Base-by-base conservation (phyloP, 2,888 invertebrate species). In the Operophtera brumata region DNA sequence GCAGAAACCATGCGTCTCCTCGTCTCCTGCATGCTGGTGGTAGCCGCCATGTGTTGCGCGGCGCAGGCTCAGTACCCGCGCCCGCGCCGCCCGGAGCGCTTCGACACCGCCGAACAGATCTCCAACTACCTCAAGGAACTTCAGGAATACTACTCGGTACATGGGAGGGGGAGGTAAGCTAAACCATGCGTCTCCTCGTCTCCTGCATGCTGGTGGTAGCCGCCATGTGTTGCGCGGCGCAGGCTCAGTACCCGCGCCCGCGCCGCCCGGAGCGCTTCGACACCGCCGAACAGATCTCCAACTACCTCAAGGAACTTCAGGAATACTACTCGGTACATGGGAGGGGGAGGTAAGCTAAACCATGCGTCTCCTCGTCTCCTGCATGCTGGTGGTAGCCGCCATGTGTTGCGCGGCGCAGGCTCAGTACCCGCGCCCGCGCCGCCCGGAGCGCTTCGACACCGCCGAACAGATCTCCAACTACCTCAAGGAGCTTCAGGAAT, bases 271-370 rank as follows among this genome's bases (percentile, higher is more conserved):
- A 90, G 64, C 81, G 87, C 40, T 83, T 90, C 64, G 86, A 89
- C 69, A 86, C 84, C 0, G 85, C 87, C 0, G 87, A 90, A 36
- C 88, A 89, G 57, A 82, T 88, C 40, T 83, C 85, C 53, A 87
- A 87, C 75, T 90, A 90, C 42, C 56, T 90, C 36, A 87, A 87
- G 58, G 89, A 89, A 47, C 61, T 90, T 9, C 89, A 89, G 48
- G 90, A 88, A 35, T 90, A 86, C 34, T 90, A 90, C 53, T 86
- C 86, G 0, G 88, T 89, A 0, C 88, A 89, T 57, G 90, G 90
- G 1, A 65, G 90, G 59, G 90, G 90, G 63, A 79, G 90, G 90
- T 89, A 28, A 2, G 37, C 6, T 34, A 72, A 76, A 73, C 48
- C 48, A 89, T 89, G 89, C 82, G 84, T 51, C 64, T 78, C 41